Evolutionary conservation across 2,888 invertebrate species (phyloP).

Genomic region (Actias luna): DNA sequence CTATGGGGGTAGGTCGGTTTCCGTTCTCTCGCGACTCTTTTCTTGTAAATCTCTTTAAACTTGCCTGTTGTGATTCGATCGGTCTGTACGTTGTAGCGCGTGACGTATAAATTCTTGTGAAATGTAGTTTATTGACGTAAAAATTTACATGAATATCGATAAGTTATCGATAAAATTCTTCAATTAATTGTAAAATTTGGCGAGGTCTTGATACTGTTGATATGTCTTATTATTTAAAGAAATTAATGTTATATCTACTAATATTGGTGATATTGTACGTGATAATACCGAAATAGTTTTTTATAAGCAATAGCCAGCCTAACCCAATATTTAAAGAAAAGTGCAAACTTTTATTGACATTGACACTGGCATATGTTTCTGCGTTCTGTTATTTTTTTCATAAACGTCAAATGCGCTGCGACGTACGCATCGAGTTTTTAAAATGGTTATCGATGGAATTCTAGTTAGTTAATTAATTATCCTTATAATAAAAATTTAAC

Average conservation of each 20-base stretch:
- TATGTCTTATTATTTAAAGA: no score
- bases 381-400: no score
- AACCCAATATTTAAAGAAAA: no score
- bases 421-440: constrained; percentile 20
- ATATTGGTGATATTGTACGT: not conserved
- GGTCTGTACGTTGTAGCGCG: constrained; percentile 26
- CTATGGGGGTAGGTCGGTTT: constrained; percentile 40
- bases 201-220: no score
- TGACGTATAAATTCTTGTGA: not conserved
- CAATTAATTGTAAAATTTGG: no score
- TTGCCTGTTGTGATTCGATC: constrained; percentile 35
- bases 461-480: constrained; percentile 69
- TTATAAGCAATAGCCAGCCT: no score
- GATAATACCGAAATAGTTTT: no score
- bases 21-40: constrained; percentile 14
- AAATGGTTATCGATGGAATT: constrained; percentile 60
- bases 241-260: no score
- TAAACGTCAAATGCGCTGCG: no score
- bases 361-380: no score
- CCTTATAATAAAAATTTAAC: constrained; percentile 54
- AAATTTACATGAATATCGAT: not conserved
- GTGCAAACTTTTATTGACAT: no score
- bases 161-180: no score
- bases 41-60: constrained; percentile 34
- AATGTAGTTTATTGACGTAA: not conserved